Base-by-base conservation (phyloP, 2,113 vertebrate species). In the Picathartes gymnocephalus region DNA sequence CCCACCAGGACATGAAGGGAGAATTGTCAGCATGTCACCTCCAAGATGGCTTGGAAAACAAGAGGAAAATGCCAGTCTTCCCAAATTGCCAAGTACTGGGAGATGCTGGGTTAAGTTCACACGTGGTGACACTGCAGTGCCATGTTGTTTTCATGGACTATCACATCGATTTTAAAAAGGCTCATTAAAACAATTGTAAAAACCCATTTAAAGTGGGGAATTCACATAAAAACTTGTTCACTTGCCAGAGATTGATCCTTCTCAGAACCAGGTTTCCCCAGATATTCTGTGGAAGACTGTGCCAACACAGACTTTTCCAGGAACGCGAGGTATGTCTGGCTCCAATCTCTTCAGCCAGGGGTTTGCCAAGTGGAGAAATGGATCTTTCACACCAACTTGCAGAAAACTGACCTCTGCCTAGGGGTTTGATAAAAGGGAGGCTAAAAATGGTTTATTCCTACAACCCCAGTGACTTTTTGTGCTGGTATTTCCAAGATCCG, bases 401-500 rank as follows among this genome's bases (percentile, higher is more conserved):
- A 44, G 31, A 42, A 53, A 16, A 31, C 2, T n/a, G 40, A 30
- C 45, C 27, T 76, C 44, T 76, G 27, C 62, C 28, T 50, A 10
- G 25, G 47, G 35, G 47, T 39, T 33, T 60, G 24, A 51, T 13
- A 7, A 70, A 81, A 60, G 11, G 16, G 28, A 60, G 33, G 11
- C 50, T 69, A 20, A 44, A 74, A 66, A 37, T 22, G 39, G 16
- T 60, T 69, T 61, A 21, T 68, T 93, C 44, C 27, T 84, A 8
- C n/a, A 73, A 15, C 3, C 22, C 35, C 22, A 8, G 42, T 56
- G 69, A 12, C 8, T 69, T 58, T 17, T n/a, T 60, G 48, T 58
- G 65, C 11, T 0, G 1, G 6, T 10, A 7, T 15, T 42, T 60
- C 50, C 9, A 10, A 69, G 54, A 11, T 37, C 14, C 0, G 0